Evolutionary conservation across 37 sponge, comb jelly and placozoan species (phyloP).

Genomic region (Corticium candelabrum): DNA sequence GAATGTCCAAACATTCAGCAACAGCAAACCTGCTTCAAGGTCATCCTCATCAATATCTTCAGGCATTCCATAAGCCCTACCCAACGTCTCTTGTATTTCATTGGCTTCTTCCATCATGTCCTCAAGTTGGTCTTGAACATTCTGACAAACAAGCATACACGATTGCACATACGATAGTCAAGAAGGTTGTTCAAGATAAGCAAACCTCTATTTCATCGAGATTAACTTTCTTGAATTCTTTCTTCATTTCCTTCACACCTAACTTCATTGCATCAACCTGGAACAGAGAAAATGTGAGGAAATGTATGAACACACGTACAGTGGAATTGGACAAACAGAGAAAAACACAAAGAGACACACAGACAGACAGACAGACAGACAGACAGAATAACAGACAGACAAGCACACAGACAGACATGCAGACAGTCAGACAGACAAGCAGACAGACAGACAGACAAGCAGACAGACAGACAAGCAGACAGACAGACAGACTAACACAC

Average conservation of each 20-base stretch:
- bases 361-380: too few species aligned
- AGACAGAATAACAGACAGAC: too few species aligned
- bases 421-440: too few species aligned
- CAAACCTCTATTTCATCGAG: conserved; percentile 88
- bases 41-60: conserved; percentile 97
- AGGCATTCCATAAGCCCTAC: conserved; percentile 89
- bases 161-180: not conserved
- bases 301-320: not conserved
- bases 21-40: conserved; percentile 79
- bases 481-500: too few species aligned
- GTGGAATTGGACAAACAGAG: not conserved
- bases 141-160: conserved; percentile 24
- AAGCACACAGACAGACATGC: too few species aligned
- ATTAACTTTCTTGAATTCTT: conserved; percentile 95
- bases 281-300: not conserved
- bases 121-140: conserved; percentile 93
- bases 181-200: not conserved
- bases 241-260: conserved; percentile 98
- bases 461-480: too few species aligned
- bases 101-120: conserved; percentile 98
- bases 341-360: too few species aligned
- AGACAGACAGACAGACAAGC: too few species aligned
- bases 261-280: conserved; percentile 93
- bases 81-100: conserved; percentile 86
- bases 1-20: too few species aligned